Base-by-base conservation (phyloP, 2,797 vertebrate species). In the Micrastur ruficollis region DNA sequence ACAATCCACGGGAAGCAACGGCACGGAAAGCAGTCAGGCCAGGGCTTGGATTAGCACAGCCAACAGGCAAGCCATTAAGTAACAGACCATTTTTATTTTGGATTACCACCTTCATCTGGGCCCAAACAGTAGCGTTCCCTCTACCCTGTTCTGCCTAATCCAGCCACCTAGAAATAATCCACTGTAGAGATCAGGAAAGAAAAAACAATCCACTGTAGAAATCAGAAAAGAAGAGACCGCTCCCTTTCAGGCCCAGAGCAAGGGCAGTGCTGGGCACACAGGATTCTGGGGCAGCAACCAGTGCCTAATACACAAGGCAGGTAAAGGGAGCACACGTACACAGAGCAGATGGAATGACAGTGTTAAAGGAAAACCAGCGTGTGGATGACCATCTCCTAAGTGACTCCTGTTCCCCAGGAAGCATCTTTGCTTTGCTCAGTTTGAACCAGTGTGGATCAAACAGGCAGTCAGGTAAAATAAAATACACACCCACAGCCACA, bases 401-500 rank as follows among this genome's bases (percentile, higher is more conserved):
- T 25, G 19, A 15, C 65, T 78, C 12, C 0, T 13, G 20, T 25
- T 4, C 36, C 26, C 12, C 27, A 9, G 23, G 31, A 80, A 78
- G 9, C 6, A 5, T 12, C 58, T 70, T 56, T 40, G 40, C 44
- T 27, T 56, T 52, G 22, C 31, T 72, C 32, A 14, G 21, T n/a
- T 61, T 12, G 11, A 80, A 83, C 40, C 59, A 38, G 9, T 7
- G 46, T 67, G 22, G 42, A n/a, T 40, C 40, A 44, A 65, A 25
- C 2, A 5, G n/a, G 20, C 49, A 26, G 11, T 5, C 29, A 34
- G 36, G n/a, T 34, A 44, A 40, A 87, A 63, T 13, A 36, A 61
- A 80, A 56, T 5, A 5, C 3, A 11, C 1, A 9, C 25, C 55
- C 47, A 13, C 7, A 27, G 26, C 31, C 31, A 17, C 2, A 2